These are phyloP conservation scores for Folsomia manolachei DNA, from an alignment of 2,888 invertebrate genomes.

Conservation along the genomic window DNA sequence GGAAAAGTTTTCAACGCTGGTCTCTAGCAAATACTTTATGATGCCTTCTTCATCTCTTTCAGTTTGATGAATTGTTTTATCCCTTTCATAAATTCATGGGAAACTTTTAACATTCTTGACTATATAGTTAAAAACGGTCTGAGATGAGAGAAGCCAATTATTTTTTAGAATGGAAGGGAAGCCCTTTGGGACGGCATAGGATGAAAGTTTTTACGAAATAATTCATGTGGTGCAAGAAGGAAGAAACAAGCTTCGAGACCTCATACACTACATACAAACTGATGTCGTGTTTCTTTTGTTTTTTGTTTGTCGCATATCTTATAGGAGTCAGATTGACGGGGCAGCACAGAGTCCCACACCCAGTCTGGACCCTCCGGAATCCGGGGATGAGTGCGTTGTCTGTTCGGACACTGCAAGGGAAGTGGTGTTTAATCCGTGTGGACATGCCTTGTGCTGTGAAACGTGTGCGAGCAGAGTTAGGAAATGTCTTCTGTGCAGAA, in stretches of 20 bases:
- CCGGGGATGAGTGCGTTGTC: conserved; percentile 86
- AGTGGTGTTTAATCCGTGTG: conserved; percentile 84
- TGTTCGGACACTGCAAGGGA: conserved; percentile 92
- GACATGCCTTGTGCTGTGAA: conserved; percentile 90
- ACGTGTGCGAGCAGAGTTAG: conserved; percentile 80
- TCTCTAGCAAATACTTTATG: conserved; percentile 30
- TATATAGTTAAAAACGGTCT: no score
- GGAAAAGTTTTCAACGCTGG: conserved; percentile 35
- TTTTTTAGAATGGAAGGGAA: not conserved
- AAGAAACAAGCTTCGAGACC: not conserved
- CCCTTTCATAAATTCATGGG: conserved; percentile 9
- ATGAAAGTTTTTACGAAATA: not conserved
- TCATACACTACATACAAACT: not conserved
- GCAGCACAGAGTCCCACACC: conserved; percentile 49
- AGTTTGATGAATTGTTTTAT: conserved; percentile 50
- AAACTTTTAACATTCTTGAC: not conserved
- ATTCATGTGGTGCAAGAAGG: not conserved
- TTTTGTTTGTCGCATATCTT: conserved; percentile 5
- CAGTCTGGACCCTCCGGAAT: conserved; percentile 53
- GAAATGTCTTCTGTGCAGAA: conserved; percentile 90
- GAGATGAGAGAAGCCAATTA: not conserved
- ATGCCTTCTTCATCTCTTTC: conserved; percentile 41
- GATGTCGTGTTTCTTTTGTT: no score
- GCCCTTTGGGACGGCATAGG: not conserved
- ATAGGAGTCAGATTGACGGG: conserved; percentile 45